These are phyloP conservation scores for Fulmarus glacialis DNA, from an alignment of 2,113 vertebrate genomes.

Conservation along the genomic window DNA sequence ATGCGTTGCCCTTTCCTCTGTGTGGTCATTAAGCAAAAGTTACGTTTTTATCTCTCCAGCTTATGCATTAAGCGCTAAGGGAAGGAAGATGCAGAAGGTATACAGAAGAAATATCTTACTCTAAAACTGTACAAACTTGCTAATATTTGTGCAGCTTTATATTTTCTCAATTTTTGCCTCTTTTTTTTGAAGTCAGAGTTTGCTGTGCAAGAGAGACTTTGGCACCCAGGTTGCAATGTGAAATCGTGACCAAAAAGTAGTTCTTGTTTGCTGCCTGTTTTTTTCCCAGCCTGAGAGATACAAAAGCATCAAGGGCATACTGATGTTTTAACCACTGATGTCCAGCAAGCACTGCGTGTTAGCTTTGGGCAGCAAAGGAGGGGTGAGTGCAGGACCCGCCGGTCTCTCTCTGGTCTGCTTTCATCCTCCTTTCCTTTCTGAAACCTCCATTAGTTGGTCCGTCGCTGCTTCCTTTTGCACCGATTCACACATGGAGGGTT, in stretches of 20 bases:
- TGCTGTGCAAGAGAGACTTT: neutral
- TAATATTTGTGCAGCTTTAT: neutral
- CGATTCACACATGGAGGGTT: fast-evolving
- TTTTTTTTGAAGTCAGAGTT: neutral
- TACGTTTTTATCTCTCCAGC: neutral
- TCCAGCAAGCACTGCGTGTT: neutral
- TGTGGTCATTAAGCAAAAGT: neutral
- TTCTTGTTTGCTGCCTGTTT: neutral
- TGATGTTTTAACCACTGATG: neutral
- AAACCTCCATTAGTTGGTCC: neutral
- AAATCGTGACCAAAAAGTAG: neutral
- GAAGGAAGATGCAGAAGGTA: neutral
- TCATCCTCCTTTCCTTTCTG: neutral
- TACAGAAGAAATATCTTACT: neutral
- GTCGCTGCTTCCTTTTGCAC: neutral
- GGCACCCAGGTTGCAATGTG: neutral
- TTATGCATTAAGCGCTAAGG: neutral
- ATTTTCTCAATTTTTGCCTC: neutral
- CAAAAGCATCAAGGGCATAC: neutral
- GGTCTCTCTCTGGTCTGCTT: neutral
- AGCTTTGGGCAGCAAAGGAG: neutral
- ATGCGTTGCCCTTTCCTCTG: neutral
- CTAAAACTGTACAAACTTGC: neutral
- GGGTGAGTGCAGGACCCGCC: neutral
- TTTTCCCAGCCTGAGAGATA: neutral